Base-by-base conservation (phyloP, 2,797 vertebrate genomes). In the Epinephelus coioides region DNA sequence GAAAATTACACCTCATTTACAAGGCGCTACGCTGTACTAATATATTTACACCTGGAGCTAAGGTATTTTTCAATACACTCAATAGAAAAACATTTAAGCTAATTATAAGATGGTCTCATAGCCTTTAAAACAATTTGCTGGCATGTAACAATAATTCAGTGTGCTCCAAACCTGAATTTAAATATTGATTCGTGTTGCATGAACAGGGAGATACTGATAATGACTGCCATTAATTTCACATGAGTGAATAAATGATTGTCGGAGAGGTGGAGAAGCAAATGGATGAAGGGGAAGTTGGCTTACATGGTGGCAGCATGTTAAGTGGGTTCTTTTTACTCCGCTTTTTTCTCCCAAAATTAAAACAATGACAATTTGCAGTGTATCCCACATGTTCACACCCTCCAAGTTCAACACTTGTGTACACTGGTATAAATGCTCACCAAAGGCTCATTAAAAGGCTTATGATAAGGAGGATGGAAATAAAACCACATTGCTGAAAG, bases 101-200 rank as follows among this genome's bases (percentile, higher is more conserved):
- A 51, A 87, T 85, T 71, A 78, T 69, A 57, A 64, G 38, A 82
- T 60, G 47, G 43, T 67, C 55, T 73, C 54, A 46, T 44, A 73
- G 75, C 19, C 13, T 78, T 86, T 77, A 72, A 87, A 82, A 51
- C 47, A 43, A 53, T 74, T 84, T 56, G 27, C 57, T 74, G 40
- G 40, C 60, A 82, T 78, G 73, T 64, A 78, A 66, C 76, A 63
- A 71, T 79, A 76, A 77, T 77, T 85, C 71, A 85, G 81, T 77
- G 23, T 12, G 66, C 63, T 85, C 66, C 46, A 68, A 86, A 86
- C 44, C 30, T 59, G 44, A 76, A 57, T 76, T 84, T 88, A n/a
- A 64, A 61, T 66, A 79, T 79, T 76, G 80, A 89, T 83, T n/a
- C 0, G 51, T 59, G 18, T 30, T 15, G 3, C 30, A 46, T 74